A percentile compares a stretch with the other conserved stretches of the same genome.
These are phyloP conservation scores for Tamandua tetradactyla DNA, from an alignment of 2,797 vertebrate genomes.

Conservation along the genomic window DNA sequence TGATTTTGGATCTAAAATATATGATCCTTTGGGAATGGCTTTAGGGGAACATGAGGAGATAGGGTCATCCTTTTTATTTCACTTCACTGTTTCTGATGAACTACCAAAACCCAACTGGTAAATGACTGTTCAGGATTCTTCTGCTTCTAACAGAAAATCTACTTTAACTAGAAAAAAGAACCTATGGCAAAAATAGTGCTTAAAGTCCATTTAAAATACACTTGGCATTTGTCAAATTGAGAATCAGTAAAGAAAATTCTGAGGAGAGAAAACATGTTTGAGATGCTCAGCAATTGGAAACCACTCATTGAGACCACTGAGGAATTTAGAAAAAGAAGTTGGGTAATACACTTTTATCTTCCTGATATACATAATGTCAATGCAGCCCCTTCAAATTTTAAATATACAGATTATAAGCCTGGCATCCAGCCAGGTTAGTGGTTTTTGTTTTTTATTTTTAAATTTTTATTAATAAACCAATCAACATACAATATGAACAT, in stretches of 20 bases:
- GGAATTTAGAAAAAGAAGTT: conserved; percentile 7
- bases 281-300: conserved; percentile 1
- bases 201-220: neutral
- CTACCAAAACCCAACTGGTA: neutral
- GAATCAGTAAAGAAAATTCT: neutral
- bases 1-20: neutral
- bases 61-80: conserved; percentile 11
- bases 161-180: neutral
- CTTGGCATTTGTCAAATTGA: conserved; percentile 44
- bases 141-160: conserved; percentile 33
- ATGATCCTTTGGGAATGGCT: neutral
- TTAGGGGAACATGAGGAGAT: neutral
- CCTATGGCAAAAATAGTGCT: conserved; percentile 10
- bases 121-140: neutral
- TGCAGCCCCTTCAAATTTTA: neutral
- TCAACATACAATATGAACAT: too few relatives aligned
- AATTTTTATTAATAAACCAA: too few relatives aligned
- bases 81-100: conserved; percentile 26
- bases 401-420: neutral
- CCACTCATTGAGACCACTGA: neutral
- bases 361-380: neutral
- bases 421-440: neutral
- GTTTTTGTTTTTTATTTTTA: too few relatives aligned
- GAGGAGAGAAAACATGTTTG: neutral
- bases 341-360: neutral